These are phyloP conservation scores for Adoxophyes honmai DNA, from an alignment of 1,140 invertebrate species.

Conservation along the genomic window DNA sequence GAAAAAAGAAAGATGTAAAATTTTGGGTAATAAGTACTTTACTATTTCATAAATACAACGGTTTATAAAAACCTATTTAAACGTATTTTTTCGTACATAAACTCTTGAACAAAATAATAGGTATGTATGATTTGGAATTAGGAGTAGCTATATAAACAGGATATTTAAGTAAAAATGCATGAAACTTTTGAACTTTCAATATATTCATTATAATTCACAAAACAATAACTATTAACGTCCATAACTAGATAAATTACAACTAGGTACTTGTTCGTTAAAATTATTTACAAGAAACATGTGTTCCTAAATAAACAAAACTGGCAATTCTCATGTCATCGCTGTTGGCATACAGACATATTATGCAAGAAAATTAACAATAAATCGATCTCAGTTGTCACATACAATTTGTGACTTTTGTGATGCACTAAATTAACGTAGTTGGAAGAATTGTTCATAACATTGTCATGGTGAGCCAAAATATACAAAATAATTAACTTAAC, in stretches of 20 bases:
- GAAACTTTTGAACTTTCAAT: slow-evolving; percentile 61
- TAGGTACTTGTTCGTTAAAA: slow-evolving; percentile 39
- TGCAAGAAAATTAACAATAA: too few relatives aligned
- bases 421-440: background rate
- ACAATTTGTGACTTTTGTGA: too few relatives aligned
- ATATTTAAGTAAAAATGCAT: slow-evolving; percentile 36
- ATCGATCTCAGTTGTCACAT: too few relatives aligned
- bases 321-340: background rate
- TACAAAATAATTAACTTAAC: slow-evolving; percentile 42
- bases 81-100: too few relatives aligned
- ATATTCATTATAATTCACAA: slow-evolving; percentile 69
- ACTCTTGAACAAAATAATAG: too few relatives aligned
- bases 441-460: background rate
- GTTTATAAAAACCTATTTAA: too few relatives aligned
- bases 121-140: too few relatives aligned
- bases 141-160: too few relatives aligned
- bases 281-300: slow-evolving; percentile 56
- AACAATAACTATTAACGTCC: slow-evolving; percentile 67
- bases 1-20: too few relatives aligned
- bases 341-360: too few relatives aligned
- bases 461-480: slow-evolving; percentile 39
- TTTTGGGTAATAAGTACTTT: too few relatives aligned
- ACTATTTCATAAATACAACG: too few relatives aligned
- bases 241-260: slow-evolving; percentile 37
- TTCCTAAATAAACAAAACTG: background rate